Conservation (phyloP, 2,113 vertebrate species). For the Pan troglodytes region NHGRI_mPanTro3-v2.1_pri NC_072414.2:33447501-33448000, state of each 20-base stretch:
- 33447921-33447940: slow-evolving; percentile 92
- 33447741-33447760: background rate
- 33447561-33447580: too few species aligned
- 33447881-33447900: background rate
- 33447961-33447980: slow-evolving; percentile 97
- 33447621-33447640: background rate
- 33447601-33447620: background rate
- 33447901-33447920: slow-evolving; percentile 29
- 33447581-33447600: background rate
- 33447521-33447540: too few species aligned
- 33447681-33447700: background rate
- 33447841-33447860: background rate
- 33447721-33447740: background rate
- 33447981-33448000: slow-evolving; percentile 99
- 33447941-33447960: slow-evolving; percentile 93
- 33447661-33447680: background rate
- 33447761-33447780: background rate
- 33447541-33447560: too few species aligned
- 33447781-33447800: background rate
- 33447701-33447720: background rate
- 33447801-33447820: background rate
- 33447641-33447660: background rate
- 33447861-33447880: background rate
- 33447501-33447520: too few species aligned
- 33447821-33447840: background rate